Percentiles rank a stretch among this genome's conserved stretches.
Conservation (phyloP, 2,113 vertebrate species). For the Columbina picui region DNA sequence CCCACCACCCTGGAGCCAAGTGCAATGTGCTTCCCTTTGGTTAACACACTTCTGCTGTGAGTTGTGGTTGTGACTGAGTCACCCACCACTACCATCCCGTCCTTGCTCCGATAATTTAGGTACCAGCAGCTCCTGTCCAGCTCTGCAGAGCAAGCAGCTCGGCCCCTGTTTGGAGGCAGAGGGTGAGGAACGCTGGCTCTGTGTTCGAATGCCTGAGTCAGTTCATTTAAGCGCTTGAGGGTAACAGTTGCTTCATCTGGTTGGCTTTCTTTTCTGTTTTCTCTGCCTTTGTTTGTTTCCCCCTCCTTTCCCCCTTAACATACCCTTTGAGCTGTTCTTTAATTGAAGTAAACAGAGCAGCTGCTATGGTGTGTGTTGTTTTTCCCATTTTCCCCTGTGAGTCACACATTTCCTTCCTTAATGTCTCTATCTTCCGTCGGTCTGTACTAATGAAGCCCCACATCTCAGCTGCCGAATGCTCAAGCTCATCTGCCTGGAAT, state of each 20-base stretch:
- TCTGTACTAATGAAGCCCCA: conserved; percentile 74
- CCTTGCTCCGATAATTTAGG: neutral
- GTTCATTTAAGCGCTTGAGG: conserved; percentile 35
- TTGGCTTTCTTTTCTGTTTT: neutral
- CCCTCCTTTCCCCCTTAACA: conserved; percentile 44
- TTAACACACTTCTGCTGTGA: neutral
- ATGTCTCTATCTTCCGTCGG: conserved; percentile 72
- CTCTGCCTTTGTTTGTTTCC: conserved; percentile 38
- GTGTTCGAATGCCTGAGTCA: neutral
- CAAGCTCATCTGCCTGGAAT: conserved; percentile 47
- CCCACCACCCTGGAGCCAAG: neutral
- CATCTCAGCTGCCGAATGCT: conserved; percentile 67
- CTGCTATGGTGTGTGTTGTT: conserved; percentile 72
- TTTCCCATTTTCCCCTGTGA: conserved; percentile 73
- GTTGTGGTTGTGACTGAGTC: neutral
- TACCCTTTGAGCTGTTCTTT: conserved; percentile 75
- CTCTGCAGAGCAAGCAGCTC: neutral
- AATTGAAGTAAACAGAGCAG: conserved; percentile 76
- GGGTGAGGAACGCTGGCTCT: neutral
- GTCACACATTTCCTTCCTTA: conserved; percentile 75
- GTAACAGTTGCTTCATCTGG: conserved; percentile 56
- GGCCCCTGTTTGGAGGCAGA: neutral
- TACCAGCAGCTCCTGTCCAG: neutral
- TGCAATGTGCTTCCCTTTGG: neutral
- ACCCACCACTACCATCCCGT: fast-evolving